Conservation (phyloP, 2,113 vertebrate genomes). For the Planiliza haematocheilus region DNA sequence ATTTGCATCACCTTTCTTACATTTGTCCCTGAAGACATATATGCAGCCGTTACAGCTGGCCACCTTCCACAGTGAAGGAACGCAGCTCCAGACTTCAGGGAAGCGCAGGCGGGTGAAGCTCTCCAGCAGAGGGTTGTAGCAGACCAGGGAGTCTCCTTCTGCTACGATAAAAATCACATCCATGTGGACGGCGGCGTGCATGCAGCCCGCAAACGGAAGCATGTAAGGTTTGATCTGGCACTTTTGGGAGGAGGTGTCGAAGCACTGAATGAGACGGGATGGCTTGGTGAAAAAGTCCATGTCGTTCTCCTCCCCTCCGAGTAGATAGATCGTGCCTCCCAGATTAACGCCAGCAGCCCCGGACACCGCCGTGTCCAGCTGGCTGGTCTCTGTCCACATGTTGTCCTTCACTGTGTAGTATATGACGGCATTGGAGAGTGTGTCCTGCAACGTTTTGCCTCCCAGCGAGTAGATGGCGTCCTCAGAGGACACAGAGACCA, state of each 20-base stretch:
- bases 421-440: conserved; percentile 94
- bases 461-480: conserved; percentile 96
- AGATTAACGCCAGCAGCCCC: conserved; percentile 96
- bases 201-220: conserved; percentile 94
- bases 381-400: conserved; percentile 95
- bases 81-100: conserved; percentile 95
- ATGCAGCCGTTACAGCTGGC: conserved; percentile 98
- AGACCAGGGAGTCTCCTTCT: conserved; percentile 94
- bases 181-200: conserved; percentile 97
- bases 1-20: conserved; percentile 96
- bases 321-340: conserved; percentile 94
- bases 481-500: conserved; percentile 91
- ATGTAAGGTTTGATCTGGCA: conserved; percentile 95
- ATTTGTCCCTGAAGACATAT: conserved; percentile 96
- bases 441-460: conserved; percentile 96
- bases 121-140: conserved; percentile 96
- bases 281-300: conserved; percentile 99
- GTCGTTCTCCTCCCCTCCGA: conserved; percentile 97
- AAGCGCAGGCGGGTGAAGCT: conserved; percentile 97
- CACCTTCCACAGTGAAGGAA: conserved; percentile 97
- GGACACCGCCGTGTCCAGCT: conserved; percentile 94
- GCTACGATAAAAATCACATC: conserved; percentile 97
- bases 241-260: conserved; percentile 91
- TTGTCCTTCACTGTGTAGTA: conserved; percentile 97
- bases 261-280: conserved; percentile 97